Evolutionary conservation across 2,888 invertebrate genomes (phyloP), one percentile per base, ranked within the genome.

Genomic region (Ophraella communa): DNA sequence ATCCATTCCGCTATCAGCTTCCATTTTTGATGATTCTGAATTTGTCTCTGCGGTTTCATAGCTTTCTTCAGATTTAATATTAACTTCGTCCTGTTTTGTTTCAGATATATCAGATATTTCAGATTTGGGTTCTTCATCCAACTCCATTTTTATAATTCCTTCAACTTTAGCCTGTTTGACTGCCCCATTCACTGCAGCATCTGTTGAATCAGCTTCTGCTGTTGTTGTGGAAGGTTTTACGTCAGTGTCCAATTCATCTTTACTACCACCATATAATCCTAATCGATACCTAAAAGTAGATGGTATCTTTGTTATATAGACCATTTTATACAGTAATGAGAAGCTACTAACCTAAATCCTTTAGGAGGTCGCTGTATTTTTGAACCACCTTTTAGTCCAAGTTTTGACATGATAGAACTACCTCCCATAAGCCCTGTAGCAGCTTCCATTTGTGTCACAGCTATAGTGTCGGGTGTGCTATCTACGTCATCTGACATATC

Each of bases 181-280:
- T 42, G 69, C 62, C n/a, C 73, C 76, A 42, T 73, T 77, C 60
- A 75, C 65, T 20, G 73, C 74, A 23, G 70, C 70, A 21, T 70
- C 71, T 3, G 76, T 75, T 8, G 75, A 74, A 67, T 74, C 75
- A 11, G 76, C 78, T 61, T 77, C 78, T 23, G 76, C 75, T 35
- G 74, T 76, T 14, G 69, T 71, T 49, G 75, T 74, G 49, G 73
- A 70, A 3, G 74, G 69, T 35, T 73, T 72, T 52, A 53, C 56
- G 4, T 59, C 64, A 8, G 54, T 66, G 21, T 77, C 77, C 20
- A 74, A 68, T 3, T 77, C 73, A 61, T 80, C 80, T 70, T 80
- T 80, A 65, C 79, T 80, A 14, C 82, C 82, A 17, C 82, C 82
- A 58, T 74, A 75, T 49, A 81, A 73, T 58, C 80, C 81, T 69